Base-by-base conservation (phyloP, 2,888 invertebrate genomes). In the Liodrosophila aerea region DNA sequence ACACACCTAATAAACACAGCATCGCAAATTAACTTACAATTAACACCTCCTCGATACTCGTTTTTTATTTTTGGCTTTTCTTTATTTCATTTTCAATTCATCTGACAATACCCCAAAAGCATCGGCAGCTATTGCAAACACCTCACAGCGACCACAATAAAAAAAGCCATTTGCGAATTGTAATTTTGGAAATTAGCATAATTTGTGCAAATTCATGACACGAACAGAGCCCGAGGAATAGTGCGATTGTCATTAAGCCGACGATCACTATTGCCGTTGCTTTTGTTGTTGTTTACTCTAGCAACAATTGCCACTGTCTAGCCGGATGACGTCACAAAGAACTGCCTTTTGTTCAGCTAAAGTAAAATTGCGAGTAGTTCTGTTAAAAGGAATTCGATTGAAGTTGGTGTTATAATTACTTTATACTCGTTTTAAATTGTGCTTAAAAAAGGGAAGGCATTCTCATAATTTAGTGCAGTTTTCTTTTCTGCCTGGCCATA, bases 151-250 rank as follows among this genome's bases (percentile, higher is more conserved):
- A 50, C 44, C 44, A 41, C 27, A 57, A 36, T 13, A 47, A 54
- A 67, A 60, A 84, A 64, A 61, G 61, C 53, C 68, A 53, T 78
- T 74, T 77, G 78, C 57, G 74, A 64, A 60, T 85, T 81, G 81
- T 75, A 85, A 85, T 85, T 80, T 82, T 34, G 61, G 60, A 65
- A 85, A 81, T 85, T 82, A 85, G 81, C 81, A 82, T 84, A 82
- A 85, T 85, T 82, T 85, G 81, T 85, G 81, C 86, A 83, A 80
- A 82, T 85, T 82, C 81, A 82, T 63, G 81, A 74, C 84, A 80
- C 75, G 85, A 85, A 61, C 53, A 36, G 12, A 30, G 39, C 37
- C 56, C 57, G 45, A 53, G 30, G 15, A 12, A 36, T 58, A 47
- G 29, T 49, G 47, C 34, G 49, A 34, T 43, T 43, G 39, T 12